These are phyloP conservation scores for Notarius lentiginosus DNA, from an alignment of 2,113 vertebrate genomes.

Conservation along the genomic window DNA sequence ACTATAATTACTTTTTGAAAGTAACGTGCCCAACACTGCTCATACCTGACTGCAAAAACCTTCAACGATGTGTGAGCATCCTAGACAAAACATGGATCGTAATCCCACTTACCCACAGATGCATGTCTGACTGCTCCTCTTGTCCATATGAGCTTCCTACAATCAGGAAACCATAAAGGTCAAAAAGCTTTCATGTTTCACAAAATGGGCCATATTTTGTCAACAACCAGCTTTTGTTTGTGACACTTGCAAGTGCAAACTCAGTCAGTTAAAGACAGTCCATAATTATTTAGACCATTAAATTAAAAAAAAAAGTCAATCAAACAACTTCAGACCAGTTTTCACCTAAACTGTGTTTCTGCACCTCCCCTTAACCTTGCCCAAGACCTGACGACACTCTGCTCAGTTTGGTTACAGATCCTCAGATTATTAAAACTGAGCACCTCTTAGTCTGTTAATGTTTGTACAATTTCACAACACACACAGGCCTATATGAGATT, in stretches of 20 bases:
- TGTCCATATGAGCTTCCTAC: constrained; percentile 10
- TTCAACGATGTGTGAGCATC: background rate
- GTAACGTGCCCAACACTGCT: no score
- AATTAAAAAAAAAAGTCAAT: background rate
- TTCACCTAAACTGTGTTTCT: background rate
- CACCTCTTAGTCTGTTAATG: background rate
- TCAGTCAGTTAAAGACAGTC: background rate
- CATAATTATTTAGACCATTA: background rate
- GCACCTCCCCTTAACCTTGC: background rate
- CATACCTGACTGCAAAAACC: background rate
- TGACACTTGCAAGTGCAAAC: no score
- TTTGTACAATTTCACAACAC: background rate
- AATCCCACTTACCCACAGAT: constrained; percentile 11
- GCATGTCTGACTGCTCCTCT: constrained; percentile 13
- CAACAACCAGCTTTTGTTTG: background rate
- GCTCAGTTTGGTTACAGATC: background rate
- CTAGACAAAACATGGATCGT: background rate
- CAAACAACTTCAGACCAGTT: background rate
- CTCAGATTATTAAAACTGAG: background rate
- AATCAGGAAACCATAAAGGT: background rate
- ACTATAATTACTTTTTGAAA: no score
- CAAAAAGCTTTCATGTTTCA: background rate
- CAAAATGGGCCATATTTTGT: background rate
- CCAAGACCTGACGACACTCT: background rate
- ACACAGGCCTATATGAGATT: background rate